phyloP scores from a whole-genome alignment of 1,140 invertebrate species.

The Vanessa atalanta region DNA sequence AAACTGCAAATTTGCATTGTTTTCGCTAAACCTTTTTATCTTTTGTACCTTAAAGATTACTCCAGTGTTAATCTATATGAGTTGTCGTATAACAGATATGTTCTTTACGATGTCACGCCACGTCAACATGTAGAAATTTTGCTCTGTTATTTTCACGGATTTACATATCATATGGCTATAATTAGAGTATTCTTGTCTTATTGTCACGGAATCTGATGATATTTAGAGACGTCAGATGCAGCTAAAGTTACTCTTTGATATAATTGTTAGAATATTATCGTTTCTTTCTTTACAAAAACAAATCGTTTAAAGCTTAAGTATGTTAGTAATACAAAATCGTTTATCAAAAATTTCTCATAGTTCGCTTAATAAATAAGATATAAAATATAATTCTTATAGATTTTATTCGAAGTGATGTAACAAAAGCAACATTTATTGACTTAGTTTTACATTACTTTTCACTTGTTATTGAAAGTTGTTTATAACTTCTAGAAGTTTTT shows the following conservation, averaged over 20 bases:
- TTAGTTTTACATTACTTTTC: neutral
- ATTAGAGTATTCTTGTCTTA: slow-evolving; percentile 71
- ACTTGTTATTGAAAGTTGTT: neutral
- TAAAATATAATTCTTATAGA: neutral
- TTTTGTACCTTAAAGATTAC: slow-evolving; percentile 11
- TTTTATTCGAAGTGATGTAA: neutral
- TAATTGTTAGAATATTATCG: slow-evolving; percentile 13
- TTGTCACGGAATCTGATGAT: slow-evolving; percentile 62
- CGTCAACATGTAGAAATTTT: slow-evolving; percentile 79
- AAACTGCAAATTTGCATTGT: slow-evolving; percentile 69
- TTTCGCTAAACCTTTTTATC: slow-evolving; percentile 46
- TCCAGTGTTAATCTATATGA: slow-evolving; percentile 43
- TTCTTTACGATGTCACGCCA: slow-evolving; percentile 74
- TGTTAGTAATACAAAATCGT: neutral
- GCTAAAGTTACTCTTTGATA: slow-evolving; percentile 34
- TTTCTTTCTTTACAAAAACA: slow-evolving; percentile 41
- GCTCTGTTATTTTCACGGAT: slow-evolving; percentile 76
- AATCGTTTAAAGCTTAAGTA: slow-evolving; percentile 25
- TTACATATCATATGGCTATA: slow-evolving; percentile 77
- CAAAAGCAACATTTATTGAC: neutral
- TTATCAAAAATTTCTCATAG: neutral
- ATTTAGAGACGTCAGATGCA: slow-evolving; percentile 54
- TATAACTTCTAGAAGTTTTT: neutral
- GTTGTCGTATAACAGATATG: slow-evolving; percentile 43
- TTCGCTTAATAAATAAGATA: neutral